A percentile compares a stretch with the other conserved stretches of the same genome.
Evolutionary conservation across 2,888 invertebrate species (phyloP).

Genomic region (Arenicola marina): DNA sequence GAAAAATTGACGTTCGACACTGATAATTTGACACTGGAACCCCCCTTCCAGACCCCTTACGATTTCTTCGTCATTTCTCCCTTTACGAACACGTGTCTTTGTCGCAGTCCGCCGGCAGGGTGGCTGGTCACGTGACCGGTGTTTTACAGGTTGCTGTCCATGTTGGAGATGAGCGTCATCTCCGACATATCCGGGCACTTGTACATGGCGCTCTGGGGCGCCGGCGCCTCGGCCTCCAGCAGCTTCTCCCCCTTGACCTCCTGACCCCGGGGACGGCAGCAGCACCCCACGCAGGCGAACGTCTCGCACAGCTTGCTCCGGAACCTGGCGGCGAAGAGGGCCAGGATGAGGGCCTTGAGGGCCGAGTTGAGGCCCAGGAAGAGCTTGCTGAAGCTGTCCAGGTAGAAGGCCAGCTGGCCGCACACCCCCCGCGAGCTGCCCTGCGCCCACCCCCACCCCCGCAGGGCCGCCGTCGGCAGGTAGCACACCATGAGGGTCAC

Average conservation of each 20-base stretch:
- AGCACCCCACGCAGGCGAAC: background rate
- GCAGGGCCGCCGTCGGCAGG: slow-evolving; percentile 7
- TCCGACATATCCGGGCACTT: slow-evolving; percentile 29
- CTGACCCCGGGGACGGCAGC: background rate
- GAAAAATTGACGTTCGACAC: no score
- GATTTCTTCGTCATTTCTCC: no score
- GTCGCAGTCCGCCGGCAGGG: no score
- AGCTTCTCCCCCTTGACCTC: background rate
- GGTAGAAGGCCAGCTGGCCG: slow-evolving; percentile 22
- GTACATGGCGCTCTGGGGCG: slow-evolving; percentile 11
- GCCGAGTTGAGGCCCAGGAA: slow-evolving; percentile 26
- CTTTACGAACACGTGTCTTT: no score
- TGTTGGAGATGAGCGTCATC: slow-evolving; percentile 30
- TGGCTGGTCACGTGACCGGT: background rate
- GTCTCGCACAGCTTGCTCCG: background rate
- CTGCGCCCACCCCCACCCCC: slow-evolving; percentile 10
- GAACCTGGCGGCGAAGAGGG: slow-evolving; percentile 18
- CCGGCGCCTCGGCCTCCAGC: no score
- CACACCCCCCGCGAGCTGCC: slow-evolving; percentile 3
- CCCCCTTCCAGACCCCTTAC: no score
- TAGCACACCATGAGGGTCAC: slow-evolving; percentile 23
- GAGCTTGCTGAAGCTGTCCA: slow-evolving; percentile 17
- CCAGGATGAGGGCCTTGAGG: slow-evolving; percentile 18
- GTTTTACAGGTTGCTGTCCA: slow-evolving; percentile 8
- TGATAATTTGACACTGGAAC: no score